Evolutionary conservation across 64 coral and sea anemone species (phyloP).

Genomic region (Pachyseris speciosa): DNA sequence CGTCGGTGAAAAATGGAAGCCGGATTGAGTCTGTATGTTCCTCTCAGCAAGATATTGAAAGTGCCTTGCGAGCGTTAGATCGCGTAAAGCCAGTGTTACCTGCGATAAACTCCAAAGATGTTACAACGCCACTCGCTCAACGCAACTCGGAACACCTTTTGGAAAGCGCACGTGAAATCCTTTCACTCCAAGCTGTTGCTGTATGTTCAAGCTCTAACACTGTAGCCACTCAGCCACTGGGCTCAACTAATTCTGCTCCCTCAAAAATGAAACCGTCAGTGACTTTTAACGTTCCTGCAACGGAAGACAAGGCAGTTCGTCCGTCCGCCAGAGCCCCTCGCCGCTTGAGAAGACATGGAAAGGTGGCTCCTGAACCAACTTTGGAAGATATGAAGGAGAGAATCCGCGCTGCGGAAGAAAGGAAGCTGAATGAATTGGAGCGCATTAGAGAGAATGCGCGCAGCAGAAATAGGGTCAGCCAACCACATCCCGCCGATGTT

Average conservation of each 20-base stretch:
- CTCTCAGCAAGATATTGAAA: neutral
- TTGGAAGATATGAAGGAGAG: neutral
- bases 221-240: neutral
- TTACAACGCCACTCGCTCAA: no score
- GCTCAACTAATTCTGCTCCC: neutral
- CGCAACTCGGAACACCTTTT: neutral
- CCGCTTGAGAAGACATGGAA: neutral
- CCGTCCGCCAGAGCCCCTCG: neutral
- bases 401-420: slow-evolving; percentile 25
- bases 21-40: neutral
- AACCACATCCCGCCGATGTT: neutral
- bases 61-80: neutral
- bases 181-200: neutral
- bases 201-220: neutral
- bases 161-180: slow-evolving; percentile 16
- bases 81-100: neutral
- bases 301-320: neutral
- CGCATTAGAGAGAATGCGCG: neutral
- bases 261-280: neutral
- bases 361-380: neutral
- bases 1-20: neutral
- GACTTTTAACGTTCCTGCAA: slow-evolving; percentile 11
- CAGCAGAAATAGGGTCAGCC: neutral
- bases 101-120: neutral
- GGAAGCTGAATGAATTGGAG: slow-evolving; percentile 11